phyloP scores from a whole-genome alignment of 2,797 vertebrate species.

The Tokudaia tokunoshimensis region DNA sequence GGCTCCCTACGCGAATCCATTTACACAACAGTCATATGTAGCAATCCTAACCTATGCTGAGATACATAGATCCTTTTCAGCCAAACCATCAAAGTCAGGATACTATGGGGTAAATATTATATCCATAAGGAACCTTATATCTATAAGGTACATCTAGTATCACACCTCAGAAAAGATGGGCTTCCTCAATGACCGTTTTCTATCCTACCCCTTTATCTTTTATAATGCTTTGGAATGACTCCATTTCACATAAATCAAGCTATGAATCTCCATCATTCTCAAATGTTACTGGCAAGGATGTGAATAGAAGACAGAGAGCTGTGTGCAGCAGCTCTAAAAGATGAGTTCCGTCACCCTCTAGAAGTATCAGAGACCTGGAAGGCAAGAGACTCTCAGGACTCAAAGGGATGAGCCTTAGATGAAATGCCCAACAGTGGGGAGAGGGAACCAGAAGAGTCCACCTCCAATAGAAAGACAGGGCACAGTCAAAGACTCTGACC shows the following conservation, averaged over 20 bases:
- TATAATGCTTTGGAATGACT: constrained; percentile 43
- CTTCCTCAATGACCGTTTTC: constrained; percentile 46
- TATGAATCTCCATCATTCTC: constrained; percentile 22
- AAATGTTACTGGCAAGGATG: constrained; percentile 1
- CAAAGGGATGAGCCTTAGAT: no score
- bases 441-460: no score
- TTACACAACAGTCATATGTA: neutral
- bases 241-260: constrained; percentile 52
- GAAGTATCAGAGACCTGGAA: no score
- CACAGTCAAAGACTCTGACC: no score
- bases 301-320: constrained; percentile 29
- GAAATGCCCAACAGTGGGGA: no score
- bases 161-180: constrained; percentile 9
- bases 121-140: neutral
- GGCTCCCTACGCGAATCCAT: neutral
- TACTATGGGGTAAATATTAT: neutral
- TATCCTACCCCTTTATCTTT: neutral
- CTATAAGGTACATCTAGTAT: neutral
- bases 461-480: no score
- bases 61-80: neutral
- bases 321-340: neutral
- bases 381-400: no score
- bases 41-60: neutral
- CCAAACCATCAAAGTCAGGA: neutral
- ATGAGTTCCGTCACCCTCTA: constrained; percentile 25